Percentiles rank a stretch among this genome's conserved stretches.
These are phyloP conservation scores for Probosciger aterrimus DNA, from an alignment of 2,113 vertebrate genomes.

Conservation along the genomic window DNA sequence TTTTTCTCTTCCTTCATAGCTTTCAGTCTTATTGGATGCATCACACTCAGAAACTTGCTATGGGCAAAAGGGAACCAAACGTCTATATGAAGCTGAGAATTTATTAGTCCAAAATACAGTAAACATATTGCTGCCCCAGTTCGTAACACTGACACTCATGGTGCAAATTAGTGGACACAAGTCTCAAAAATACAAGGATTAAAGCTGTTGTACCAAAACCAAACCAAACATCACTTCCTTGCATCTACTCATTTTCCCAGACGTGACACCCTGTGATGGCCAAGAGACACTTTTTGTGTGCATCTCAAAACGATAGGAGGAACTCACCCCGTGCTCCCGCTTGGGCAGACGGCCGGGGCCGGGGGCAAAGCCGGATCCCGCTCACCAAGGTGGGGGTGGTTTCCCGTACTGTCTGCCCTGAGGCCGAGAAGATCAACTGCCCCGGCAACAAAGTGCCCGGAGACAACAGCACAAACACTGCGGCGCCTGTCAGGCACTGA, in stretches of 20 bases:
- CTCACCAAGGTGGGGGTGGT: not conserved
- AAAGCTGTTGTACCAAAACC: not conserved
- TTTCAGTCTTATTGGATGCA: not conserved
- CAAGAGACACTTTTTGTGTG: not conserved
- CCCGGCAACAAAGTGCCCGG: not conserved
- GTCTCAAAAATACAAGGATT: not conserved
- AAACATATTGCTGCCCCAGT: not conserved
- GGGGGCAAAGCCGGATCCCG: not conserved
- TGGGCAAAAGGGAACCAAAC: not conserved
- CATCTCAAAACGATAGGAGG: not conserved
- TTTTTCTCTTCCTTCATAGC: not conserved
- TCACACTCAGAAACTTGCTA: not conserved
- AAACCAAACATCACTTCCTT: not conserved
- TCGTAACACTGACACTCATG: accelerated
- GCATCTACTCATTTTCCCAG: not conserved
- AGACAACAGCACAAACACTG: too few relatives aligned
- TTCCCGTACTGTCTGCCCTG: not conserved
- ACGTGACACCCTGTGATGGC: not conserved
- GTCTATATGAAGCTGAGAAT: not conserved
- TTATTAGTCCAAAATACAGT: not conserved
- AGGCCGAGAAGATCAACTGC: not conserved
- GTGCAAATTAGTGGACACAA: not conserved
- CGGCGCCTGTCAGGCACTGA: not conserved
- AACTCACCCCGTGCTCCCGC: not conserved
- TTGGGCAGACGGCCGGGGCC: not conserved